A percentile compares a stretch with the other conserved stretches of the same genome.
These are phyloP conservation scores for Osedax frankpressi DNA, from an alignment of 2,888 invertebrate genomes.

Conservation along the genomic window DNA sequence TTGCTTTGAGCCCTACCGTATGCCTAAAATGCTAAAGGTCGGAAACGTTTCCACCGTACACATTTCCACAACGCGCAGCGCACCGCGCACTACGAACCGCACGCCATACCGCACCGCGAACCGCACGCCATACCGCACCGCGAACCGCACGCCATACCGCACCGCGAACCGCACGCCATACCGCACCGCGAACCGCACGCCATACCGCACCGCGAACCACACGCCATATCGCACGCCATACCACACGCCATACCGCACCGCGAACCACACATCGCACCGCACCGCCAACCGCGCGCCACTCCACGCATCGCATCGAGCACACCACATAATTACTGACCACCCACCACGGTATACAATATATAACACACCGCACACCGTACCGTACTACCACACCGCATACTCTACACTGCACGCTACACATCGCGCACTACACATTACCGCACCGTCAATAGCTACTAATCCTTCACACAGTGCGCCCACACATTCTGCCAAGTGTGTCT, in stretches of 20 bases:
- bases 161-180: not conserved
- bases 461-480: not conserved
- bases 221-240: too few relatives aligned
- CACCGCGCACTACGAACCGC: not conserved
- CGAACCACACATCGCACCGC: too few relatives aligned
- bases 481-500: slow-evolving; percentile 25
- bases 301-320: too few relatives aligned
- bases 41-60: slow-evolving; percentile 26
- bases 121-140: not conserved
- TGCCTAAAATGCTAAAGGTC: slow-evolving; percentile 30
- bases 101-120: not conserved
- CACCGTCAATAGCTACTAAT: too few relatives aligned
- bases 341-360: too few relatives aligned
- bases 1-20: slow-evolving; percentile 28
- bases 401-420: not conserved
- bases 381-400: too few relatives aligned
- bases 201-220: slow-evolving; percentile 27
- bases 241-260: too few relatives aligned
- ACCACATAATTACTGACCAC: too few relatives aligned
- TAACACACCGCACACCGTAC: too few relatives aligned
- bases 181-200: slow-evolving; percentile 26
- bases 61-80: not conserved
- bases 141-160: not conserved
- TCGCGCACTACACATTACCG: not conserved
- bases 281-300: too few relatives aligned